Conservation (phyloP, 2,797 vertebrate species). For the Hemitrygon akajei region DNA sequence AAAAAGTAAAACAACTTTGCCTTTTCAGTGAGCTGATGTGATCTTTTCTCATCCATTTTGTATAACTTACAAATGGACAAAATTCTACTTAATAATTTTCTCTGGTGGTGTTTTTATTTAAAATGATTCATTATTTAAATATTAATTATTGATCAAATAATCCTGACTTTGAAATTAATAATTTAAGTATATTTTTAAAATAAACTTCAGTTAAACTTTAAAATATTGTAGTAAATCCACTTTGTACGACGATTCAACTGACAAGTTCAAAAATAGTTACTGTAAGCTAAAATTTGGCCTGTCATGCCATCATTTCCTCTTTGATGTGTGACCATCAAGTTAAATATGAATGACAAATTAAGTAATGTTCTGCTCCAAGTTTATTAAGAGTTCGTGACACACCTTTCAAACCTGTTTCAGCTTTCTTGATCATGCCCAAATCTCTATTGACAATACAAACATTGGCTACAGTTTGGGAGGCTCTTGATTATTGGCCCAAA, state of each 20-base stretch:
- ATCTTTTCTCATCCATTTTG: neutral
- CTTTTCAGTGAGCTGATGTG: conserved; percentile 10
- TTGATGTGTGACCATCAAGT: conserved; percentile 7
- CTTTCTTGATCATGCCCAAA: neutral
- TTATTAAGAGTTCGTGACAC: neutral
- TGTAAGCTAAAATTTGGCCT: neutral
- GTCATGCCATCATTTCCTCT: neutral
- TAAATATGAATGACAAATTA: neutral
- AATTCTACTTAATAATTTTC: neutral
- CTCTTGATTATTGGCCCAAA: conserved; percentile 12
- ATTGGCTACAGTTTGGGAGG: conserved; percentile 18
- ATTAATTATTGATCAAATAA: neutral
- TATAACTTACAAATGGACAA: neutral
- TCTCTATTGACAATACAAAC: conserved; percentile 17
- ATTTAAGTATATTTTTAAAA: neutral
- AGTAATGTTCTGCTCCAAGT: neutral
- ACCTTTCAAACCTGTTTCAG: neutral
- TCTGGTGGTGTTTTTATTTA: neutral
- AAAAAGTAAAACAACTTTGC: neutral
- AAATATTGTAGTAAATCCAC: neutral
- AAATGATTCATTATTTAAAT: neutral
- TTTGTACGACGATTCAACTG: neutral
- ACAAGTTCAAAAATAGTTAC: neutral
- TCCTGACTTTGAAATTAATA: neutral
- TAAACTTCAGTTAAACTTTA: neutral